These are phyloP conservation scores for Bombus cullumanus DNA, from an alignment of 1,140 invertebrate genomes.

Conservation along the genomic window DNA sequence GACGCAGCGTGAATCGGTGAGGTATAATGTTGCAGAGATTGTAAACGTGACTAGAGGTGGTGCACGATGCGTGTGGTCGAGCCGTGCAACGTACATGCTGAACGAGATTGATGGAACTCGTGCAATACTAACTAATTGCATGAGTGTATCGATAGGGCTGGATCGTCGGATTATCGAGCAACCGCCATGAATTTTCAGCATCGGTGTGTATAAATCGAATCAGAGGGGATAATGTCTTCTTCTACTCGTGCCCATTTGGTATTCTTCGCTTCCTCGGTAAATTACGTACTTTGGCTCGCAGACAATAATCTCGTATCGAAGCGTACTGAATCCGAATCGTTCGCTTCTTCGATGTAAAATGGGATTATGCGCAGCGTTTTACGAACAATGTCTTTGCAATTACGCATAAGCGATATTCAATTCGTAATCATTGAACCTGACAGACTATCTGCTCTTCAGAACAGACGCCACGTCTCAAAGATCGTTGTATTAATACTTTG, in stretches of 20 bases:
- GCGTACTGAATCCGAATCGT: no score
- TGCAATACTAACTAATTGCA: neutral
- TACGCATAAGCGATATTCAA: no score
- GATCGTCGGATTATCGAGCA: neutral
- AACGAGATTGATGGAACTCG: slow-evolving; percentile 4
- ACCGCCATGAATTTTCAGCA: neutral
- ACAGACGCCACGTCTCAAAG: no score
- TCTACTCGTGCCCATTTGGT: neutral
- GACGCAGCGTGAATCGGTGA: neutral
- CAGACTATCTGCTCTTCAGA: no score
- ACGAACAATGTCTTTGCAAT: no score
- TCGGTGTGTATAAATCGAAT: neutral
- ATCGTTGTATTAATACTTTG: no score
- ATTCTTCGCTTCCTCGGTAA: neutral
- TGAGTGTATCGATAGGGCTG: no score
- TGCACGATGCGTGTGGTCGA: neutral
- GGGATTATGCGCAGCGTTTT: no score
- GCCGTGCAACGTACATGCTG: neutral
- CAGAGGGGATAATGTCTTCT: neutral
- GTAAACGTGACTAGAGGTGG: neutral
- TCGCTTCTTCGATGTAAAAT: no score
- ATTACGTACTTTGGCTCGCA: neutral
- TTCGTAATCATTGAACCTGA: no score
- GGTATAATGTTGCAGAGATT: neutral
- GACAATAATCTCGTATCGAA: no score